Evolutionary conservation across 2,888 invertebrate species (phyloP), one percentile per base, ranked within the genome.

Genomic region (Sinodicranocentrus sp.): DNA sequence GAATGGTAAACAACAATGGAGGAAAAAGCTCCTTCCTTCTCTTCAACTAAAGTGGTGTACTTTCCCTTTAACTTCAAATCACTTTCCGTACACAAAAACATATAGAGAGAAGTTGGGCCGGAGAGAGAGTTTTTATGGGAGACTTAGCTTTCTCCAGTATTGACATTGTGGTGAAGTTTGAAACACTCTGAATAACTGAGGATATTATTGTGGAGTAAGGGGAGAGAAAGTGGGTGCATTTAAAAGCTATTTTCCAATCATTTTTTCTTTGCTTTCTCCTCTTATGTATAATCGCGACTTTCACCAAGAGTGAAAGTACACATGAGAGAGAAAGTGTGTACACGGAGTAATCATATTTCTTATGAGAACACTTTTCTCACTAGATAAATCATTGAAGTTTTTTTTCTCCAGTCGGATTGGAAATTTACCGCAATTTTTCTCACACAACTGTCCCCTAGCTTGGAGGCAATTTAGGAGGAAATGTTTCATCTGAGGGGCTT

Each of bases 311-410:
- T n/a, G n/a, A n/a, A n/a, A 44, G 8, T 44, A 44, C 2, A 44
- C n/a, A n/a, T 44, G 44, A n/a, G n/a, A n/a, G 44, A n/a, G 44
- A 25, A 57, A 57, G 25, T 57, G 25, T 57, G 21, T 25, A 48
- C 15, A 10, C 10, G n/a, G 48, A n/a, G 10, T 48, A 48, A 75
- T 5, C 26, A 72, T 63, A 57, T 68, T 82, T 82, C 75, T 59
- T 59, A 57, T 59, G 68, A 67, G 73, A 75, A 67, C 73, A 63
- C 68, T 59, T 63, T 68, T 75, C 75, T 70, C 75, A 61, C 75
- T 44, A 75, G 52, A 82, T 82, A 82, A 82, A 82, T 82, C 82
- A 75, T 82, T 75, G 73, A 59, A 70, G 82, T 75, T 75, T 75
- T 75, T 82, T 82, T 82, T n/a, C n/a, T n/a, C n/a, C n/a, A 82